Evolutionary conservation across 2,888 invertebrate species (phyloP), one percentile per base, ranked within the genome.

Genomic region (Ochropacha duplaris): DNA sequence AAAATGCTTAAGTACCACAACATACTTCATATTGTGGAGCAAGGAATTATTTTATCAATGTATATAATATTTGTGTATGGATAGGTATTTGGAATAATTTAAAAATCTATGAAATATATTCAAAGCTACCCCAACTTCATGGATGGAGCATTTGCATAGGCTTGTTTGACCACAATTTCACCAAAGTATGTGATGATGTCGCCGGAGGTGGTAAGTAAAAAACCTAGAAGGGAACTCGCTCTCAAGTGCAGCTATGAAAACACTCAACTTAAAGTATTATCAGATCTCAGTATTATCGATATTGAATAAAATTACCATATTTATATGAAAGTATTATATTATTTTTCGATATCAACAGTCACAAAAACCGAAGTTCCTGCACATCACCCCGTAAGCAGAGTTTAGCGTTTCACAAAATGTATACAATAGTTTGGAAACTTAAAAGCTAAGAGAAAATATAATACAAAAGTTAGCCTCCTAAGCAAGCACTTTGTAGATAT

Each of bases 391-490:
- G 75, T 74, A 86, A 83, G 82, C 85, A 76, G 77, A 65, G 64
- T 82, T 77, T 79, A 85, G 88, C 88, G 88, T 91, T 92, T 90
- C 91, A 91, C 86, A 91, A 90, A 86, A 86, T 88, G 88, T 87
- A 88, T 75, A 70, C 72, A 72, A 71, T 76, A 76, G 71, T 69
- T 76, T 68, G 76, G 76, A 81, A 84, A 82, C 89, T 87, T 90
- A 91, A 71, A 79, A 75, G 80, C 90, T 90, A 89, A 65, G 69
- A 81, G 86, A 86, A 88, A 90, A 81, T 91, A 92, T 91, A 78
- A 86, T 90, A 92, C 90, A 90, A 90, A 85, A 91, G 85, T 79
- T 71, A 74, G 52, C 52, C 52, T 52, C 52, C 19, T 52, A 52
- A 31, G 19, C 31, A 52, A 31, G 62, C 62, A 54, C 69, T 66